Base-by-base conservation (phyloP, 1,140 invertebrate species). In the Diachasmimorpha longicaudata region DNA sequence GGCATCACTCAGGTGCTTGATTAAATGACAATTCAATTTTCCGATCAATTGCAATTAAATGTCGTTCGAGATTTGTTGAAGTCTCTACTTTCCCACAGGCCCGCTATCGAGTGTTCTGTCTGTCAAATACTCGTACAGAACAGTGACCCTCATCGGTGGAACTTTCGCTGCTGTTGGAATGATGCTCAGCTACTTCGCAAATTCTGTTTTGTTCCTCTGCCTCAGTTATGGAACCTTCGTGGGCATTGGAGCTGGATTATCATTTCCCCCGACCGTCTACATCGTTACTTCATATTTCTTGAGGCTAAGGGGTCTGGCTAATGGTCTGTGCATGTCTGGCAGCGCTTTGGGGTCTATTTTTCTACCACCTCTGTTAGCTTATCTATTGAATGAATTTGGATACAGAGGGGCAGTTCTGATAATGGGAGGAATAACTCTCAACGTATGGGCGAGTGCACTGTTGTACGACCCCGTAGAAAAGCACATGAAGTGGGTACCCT, bases 281-380 rank as follows among this genome's bases (percentile, higher is more conserved):
- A 96, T 97, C 80, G 95, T 96, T 52, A 96, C 95, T 9, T 94
- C 94, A 52, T 97, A 97, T 85, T 97, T 97, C 85, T 92, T 95
- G 1, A 92, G 93, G 68, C 89, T 93, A 39, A 90, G 96, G 58
- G 96, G 95, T 3, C 89, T 97, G 10, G 96, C 96, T 19, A 97
- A 97, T 87, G 96, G 96, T 0, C 91, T 97, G 16, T 96, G 95
- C 80, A 96, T 96, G 87, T 96, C 96, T 3, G 96, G 96, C 14
- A 96, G 95, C 81, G 95, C 96, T 1, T 90, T 97, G 58, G 96
- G 95, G 21, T 94, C 92, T 52, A 92, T 97, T 77, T 92, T 97
- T 75, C 87, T 97, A 77, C 95, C 95, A 16, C 93, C 95, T 0
- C 87, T 95, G 44, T 84, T 96, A 39, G 88, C 94, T 58, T 89